Percentiles rank a stretch among this genome's conserved stretches.
phyloP scores from a whole-genome alignment of 1,140 invertebrate genomes.

The Drosophila bocqueti region DNA sequence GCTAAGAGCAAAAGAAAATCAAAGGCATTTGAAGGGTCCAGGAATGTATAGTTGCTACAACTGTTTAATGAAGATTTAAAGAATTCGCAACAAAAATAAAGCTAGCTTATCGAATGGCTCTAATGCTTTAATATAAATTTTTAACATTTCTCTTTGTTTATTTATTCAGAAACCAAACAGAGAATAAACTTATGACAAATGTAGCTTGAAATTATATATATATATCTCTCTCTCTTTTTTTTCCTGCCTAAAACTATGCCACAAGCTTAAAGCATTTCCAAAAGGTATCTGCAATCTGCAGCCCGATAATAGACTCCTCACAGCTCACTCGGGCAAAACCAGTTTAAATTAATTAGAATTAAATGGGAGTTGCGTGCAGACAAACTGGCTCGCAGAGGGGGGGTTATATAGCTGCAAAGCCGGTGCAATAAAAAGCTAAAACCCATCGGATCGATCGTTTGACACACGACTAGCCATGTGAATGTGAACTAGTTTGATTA shows the following conservation, averaged over 20 bases:
- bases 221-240: neutral
- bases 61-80: neutral
- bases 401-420: conserved; percentile 27
- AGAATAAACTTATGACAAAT: neutral
- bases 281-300: neutral
- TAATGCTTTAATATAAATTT: neutral
- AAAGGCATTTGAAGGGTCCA: conserved; percentile 6
- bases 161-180: conserved; percentile 5
- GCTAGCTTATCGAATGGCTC: neutral
- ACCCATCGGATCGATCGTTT: conserved; percentile 32
- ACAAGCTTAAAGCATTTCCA: neutral
- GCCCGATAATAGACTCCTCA: conserved; percentile 22
- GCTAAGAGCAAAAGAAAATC: conserved; percentile 16
- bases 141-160: neutral
- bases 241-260: conserved; percentile 41
- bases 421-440: conserved; percentile 60
- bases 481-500: conserved; percentile 33
- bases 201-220: conserved; percentile 20
- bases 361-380: conserved; percentile 31
- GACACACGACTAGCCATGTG: conserved; percentile 17
- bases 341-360: conserved; percentile 46
- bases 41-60: neutral
- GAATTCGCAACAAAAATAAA: neutral
- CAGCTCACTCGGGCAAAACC: conserved; percentile 15
- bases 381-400: conserved; percentile 58